phyloP scores from a whole-genome alignment of 2,888 invertebrate species.

The Dynastes hyllus region DNA sequence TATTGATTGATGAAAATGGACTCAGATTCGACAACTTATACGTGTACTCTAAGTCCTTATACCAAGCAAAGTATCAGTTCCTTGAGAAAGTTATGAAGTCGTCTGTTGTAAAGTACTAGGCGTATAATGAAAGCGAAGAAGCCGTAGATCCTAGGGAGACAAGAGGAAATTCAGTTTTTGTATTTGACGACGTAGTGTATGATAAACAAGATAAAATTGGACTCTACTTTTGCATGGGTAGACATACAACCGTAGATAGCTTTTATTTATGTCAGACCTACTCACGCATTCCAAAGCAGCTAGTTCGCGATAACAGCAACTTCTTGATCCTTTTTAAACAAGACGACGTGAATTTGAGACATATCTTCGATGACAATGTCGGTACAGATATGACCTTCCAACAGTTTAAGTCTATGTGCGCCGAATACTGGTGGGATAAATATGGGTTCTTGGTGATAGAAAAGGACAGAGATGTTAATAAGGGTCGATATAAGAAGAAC shows the following conservation, averaged over 20 bases:
- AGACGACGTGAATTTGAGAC: constrained; percentile 64
- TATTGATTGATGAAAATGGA: constrained; percentile 64
- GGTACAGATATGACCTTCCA: constrained; percentile 58
- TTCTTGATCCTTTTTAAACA: constrained; percentile 65
- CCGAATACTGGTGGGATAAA: constrained; percentile 61
- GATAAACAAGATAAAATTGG: constrained; percentile 63
- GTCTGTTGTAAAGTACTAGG: constrained; percentile 57
- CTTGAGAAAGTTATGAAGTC: constrained; percentile 57
- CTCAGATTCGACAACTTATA: constrained; percentile 66
- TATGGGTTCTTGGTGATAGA: constrained; percentile 61
- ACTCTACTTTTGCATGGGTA: constrained; percentile 62
- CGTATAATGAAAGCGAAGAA: constrained; percentile 56
- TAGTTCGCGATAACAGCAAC: constrained; percentile 66
- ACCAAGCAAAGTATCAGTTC: constrained; percentile 63
- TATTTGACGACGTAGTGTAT: constrained; percentile 67
- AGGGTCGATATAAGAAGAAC: too few species aligned
- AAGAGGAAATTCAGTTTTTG: constrained; percentile 63
- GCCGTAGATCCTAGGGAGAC: constrained; percentile 58
- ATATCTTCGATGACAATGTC: constrained; percentile 60
- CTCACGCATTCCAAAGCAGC: constrained; percentile 65
- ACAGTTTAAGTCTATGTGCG: constrained; percentile 61
- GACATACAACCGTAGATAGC: constrained; percentile 64
- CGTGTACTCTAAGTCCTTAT: constrained; percentile 63
- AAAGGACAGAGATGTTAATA: constrained; percentile 56
- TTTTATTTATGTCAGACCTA: constrained; percentile 66